Percentiles rank a stretch among this genome's conserved stretches.
These are phyloP conservation scores for Smithornis capensis DNA, from an alignment of 2,113 vertebrate species.

Conservation along the genomic window DNA sequence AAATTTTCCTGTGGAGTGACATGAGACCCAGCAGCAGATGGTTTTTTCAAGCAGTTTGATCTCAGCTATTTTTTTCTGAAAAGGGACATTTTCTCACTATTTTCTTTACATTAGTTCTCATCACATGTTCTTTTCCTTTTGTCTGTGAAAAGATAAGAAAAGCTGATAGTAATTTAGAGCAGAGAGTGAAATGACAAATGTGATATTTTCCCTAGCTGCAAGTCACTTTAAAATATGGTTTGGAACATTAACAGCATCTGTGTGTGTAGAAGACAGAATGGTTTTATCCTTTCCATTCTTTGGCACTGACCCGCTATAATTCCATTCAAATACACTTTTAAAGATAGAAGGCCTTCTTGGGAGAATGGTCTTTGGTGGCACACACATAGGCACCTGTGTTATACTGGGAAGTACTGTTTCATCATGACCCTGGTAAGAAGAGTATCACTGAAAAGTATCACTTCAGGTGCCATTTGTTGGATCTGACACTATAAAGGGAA, in stretches of 20 bases:
- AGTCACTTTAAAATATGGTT: neutral
- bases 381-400: neutral
- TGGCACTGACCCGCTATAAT: neutral
- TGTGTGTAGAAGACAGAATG: neutral
- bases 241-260: neutral
- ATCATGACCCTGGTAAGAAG: neutral
- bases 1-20: neutral
- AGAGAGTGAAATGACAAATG: neutral
- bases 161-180: neutral
- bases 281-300: neutral
- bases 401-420: neutral
- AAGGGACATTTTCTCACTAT: neutral
- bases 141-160: neutral
- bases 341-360: neutral
- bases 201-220: neutral
- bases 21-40: neutral
- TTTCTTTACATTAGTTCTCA: neutral
- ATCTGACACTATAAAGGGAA: neutral
- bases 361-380: accelerated
- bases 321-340: neutral
- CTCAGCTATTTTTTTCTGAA: neutral
- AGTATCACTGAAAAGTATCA: neutral
- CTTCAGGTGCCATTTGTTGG: neutral
- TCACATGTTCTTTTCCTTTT: accelerated
- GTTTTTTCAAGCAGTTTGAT: neutral